These are phyloP conservation scores for Xerus rutilus DNA, from an alignment of 2,797 vertebrate genomes.

Conservation along the genomic window DNA sequence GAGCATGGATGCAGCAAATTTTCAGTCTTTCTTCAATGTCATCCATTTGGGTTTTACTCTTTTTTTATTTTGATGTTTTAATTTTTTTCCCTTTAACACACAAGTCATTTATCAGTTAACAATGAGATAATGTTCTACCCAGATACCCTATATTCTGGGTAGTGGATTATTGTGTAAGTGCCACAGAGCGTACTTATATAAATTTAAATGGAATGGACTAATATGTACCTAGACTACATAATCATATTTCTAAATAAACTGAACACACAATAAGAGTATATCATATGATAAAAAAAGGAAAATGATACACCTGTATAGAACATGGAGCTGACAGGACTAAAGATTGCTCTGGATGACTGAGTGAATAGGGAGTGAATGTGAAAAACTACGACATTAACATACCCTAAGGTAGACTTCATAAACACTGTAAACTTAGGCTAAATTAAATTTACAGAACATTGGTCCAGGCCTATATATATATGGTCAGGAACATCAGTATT, in stretches of 20 bases:
- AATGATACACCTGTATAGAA: neutral
- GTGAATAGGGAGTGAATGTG: neutral
- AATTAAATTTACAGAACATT: neutral
- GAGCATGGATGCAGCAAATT: neutral
- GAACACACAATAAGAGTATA: neutral
- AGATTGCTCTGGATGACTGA: neutral
- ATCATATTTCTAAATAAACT: neutral
- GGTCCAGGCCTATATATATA: neutral
- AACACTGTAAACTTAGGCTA: too few relatives aligned
- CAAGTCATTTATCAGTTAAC: too few relatives aligned
- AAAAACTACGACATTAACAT: neutral
- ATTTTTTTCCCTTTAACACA: too few relatives aligned
- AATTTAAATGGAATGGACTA: too few relatives aligned
- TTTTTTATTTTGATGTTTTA: too few relatives aligned
- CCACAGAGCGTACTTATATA: too few relatives aligned
- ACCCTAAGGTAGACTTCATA: neutral
- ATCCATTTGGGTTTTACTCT: neutral
- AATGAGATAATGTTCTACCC: neutral
- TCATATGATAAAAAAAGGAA: too few relatives aligned
- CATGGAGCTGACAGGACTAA: neutral
- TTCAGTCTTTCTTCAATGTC: neutral
- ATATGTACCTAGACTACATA: too few relatives aligned
- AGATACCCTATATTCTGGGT: neutral
- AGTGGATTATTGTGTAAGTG: too few relatives aligned
- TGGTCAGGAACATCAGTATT: too few relatives aligned